Conservation (phyloP, 2,888 invertebrate species). For the Hartigia nigra region DNA sequence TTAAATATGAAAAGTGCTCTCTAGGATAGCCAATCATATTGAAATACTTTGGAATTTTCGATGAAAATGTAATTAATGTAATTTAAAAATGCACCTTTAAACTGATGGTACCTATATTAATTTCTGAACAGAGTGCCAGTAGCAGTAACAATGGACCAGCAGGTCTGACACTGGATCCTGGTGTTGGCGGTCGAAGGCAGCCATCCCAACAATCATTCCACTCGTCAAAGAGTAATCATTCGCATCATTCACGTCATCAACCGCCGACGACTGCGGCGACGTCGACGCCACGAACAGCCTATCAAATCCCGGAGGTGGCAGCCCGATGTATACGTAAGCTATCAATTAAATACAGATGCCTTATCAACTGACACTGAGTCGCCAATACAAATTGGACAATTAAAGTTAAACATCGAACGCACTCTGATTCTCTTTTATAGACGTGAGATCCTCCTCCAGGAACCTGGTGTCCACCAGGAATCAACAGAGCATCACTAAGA, state of each 20-base stretch:
- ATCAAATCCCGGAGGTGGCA: slow-evolving; percentile 47
- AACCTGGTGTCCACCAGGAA: slow-evolving; percentile 67
- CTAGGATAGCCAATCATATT: neutral
- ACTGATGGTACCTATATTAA: neutral
- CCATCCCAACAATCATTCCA: slow-evolving; percentile 63
- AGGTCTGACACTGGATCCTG: slow-evolving; percentile 45
- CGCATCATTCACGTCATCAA: slow-evolving; percentile 51
- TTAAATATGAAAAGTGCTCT: neutral
- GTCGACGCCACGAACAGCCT: slow-evolving; percentile 43
- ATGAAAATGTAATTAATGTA: neutral
- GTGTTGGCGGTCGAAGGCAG: slow-evolving; percentile 53
- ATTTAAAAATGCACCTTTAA: neutral
- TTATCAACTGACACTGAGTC: neutral
- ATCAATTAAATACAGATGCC: neutral
- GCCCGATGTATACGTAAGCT: slow-evolving; percentile 57
- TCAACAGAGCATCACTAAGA: slow-evolving; percentile 74
- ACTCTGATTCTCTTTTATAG: slow-evolving; percentile 48
- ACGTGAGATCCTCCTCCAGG: slow-evolving; percentile 64
- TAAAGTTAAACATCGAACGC: slow-evolving; percentile 8
- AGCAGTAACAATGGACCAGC: slow-evolving; percentile 54
- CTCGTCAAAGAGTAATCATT: slow-evolving; percentile 58
- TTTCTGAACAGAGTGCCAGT: slow-evolving; percentile 47
- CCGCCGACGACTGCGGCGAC: slow-evolving; percentile 38
- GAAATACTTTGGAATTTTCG: neutral
- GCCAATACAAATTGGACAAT: neutral